phyloP scores from a whole-genome alignment of 1,140 invertebrate species.

The Glomeris maerens region DNA sequence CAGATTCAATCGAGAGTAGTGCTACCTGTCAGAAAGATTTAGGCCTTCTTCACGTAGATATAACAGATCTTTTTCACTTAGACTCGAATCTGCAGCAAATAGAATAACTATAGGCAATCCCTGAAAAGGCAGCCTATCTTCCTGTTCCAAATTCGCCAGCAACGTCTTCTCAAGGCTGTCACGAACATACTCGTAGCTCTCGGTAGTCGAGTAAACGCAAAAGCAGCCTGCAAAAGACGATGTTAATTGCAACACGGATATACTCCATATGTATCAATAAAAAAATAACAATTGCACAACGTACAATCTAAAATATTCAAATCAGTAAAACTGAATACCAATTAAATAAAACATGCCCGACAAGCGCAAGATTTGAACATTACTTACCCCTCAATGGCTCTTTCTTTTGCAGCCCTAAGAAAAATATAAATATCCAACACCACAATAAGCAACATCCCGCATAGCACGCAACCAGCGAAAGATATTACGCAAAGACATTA shows the following conservation, averaged over 20 bases:
- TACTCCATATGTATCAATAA: background rate
- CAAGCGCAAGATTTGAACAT: no score
- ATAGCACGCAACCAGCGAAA: no score
- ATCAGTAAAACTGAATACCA: background rate
- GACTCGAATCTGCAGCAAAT: conserved; percentile 67
- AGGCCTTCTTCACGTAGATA: conserved; percentile 76
- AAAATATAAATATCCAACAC: no score
- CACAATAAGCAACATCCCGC: no score
- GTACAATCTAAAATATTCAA: background rate
- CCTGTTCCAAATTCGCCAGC: conserved; percentile 75
- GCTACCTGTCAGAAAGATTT: conserved; percentile 68
- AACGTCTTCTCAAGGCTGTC: conserved; percentile 82
- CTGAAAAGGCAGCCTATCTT: conserved; percentile 62
- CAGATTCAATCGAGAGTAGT: conserved; percentile 10
- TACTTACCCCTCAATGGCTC: background rate
- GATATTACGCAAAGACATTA: no score
- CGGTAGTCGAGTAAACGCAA: conserved; percentile 73
- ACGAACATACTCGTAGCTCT: conserved; percentile 81
- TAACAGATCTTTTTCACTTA: conserved; percentile 66
- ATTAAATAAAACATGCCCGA: background rate
- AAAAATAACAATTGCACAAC: background rate
- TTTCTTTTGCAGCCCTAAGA: background rate
- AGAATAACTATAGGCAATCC: conserved; percentile 79
- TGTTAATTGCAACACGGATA: background rate
- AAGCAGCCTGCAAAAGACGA: conserved; percentile 33